Percentiles rank a stretch among this genome's conserved stretches.
These are phyloP conservation scores for Hylia prasina DNA, from an alignment of 2,113 vertebrate species.

Conservation along the genomic window DNA sequence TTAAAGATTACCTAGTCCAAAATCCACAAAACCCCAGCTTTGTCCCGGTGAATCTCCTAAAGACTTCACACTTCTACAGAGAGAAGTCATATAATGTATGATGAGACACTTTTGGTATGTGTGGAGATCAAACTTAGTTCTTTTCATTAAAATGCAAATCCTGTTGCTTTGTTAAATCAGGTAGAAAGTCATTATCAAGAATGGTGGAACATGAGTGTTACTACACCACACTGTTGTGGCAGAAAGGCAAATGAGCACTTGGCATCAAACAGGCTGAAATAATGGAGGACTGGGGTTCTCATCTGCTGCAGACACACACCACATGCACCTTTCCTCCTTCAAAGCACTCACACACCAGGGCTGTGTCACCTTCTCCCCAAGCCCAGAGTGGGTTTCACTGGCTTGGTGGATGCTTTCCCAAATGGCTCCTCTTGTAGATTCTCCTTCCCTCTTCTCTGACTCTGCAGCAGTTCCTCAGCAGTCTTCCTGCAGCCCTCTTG, in stretches of 20 bases:
- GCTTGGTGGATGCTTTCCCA: neutral
- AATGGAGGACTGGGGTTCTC: neutral
- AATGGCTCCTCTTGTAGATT: neutral
- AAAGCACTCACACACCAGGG: neutral
- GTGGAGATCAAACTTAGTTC: neutral
- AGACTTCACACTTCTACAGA: neutral
- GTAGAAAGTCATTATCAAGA: neutral
- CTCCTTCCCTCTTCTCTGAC: neutral
- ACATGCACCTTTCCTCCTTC: accelerated
- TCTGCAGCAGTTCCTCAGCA: neutral
- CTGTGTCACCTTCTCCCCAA: neutral
- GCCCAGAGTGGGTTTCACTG: neutral
- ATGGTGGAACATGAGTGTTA: neutral
- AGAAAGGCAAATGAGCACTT: neutral
- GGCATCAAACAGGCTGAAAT: neutral
- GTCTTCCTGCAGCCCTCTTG: neutral
- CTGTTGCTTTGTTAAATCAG: neutral
- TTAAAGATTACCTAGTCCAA: neutral
- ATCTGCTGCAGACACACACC: neutral
- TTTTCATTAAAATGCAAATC: neutral
- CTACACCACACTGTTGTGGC: neutral
- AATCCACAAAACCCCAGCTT: neutral
- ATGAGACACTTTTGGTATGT: neutral
- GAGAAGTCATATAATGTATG: neutral
- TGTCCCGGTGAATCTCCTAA: neutral